Evolutionary conservation across 64 coral and sea anemone genomes (phyloP).

Genomic region (Astreopora myriophthalma): DNA sequence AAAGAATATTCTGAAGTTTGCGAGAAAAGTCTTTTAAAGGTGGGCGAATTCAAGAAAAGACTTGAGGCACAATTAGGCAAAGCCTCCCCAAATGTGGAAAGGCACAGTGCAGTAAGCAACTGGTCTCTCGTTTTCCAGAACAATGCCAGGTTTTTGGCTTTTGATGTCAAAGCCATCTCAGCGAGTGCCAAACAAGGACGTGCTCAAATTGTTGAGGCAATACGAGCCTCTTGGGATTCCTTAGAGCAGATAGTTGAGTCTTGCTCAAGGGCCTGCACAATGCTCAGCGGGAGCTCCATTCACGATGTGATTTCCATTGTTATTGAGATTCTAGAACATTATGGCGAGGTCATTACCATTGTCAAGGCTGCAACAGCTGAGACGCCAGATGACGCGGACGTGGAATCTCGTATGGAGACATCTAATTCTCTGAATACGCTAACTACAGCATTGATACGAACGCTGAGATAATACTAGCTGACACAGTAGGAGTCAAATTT

Average conservation of each 20-base stretch:
- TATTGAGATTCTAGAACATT: slow-evolving; percentile 52
- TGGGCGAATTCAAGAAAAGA: slow-evolving; percentile 23
- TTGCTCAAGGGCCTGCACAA: background rate
- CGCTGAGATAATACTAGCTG: background rate
- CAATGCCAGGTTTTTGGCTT: slow-evolving; percentile 71
- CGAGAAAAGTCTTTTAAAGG: slow-evolving; percentile 1
- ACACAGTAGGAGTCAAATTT: background rate
- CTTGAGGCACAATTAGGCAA: slow-evolving; percentile 12
- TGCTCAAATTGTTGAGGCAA: slow-evolving; percentile 23
- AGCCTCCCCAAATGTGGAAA: background rate
- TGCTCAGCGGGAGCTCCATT: background rate
- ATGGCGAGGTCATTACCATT: slow-evolving; percentile 55
- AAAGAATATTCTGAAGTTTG: slow-evolving; percentile 15
- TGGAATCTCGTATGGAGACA: background rate
- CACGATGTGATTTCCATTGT: slow-evolving; percentile 28
- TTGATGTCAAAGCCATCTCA: slow-evolving; percentile 66
- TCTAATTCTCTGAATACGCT: slow-evolving; percentile 12
- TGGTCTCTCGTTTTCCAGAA: slow-evolving; percentile 55
- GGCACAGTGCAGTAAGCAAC: background rate
- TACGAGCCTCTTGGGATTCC: slow-evolving; percentile 52
- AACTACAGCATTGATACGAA: slow-evolving; percentile 26
- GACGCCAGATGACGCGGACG: background rate
- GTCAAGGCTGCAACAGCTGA: background rate
- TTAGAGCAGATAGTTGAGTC: slow-evolving; percentile 54
- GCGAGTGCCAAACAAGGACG: slow-evolving; percentile 8